A percentile compares a stretch with the other conserved stretches of the same genome.
Conservation (phyloP, 92 coral and sea anemone genomes). For the Phenganax marumi region DNA sequence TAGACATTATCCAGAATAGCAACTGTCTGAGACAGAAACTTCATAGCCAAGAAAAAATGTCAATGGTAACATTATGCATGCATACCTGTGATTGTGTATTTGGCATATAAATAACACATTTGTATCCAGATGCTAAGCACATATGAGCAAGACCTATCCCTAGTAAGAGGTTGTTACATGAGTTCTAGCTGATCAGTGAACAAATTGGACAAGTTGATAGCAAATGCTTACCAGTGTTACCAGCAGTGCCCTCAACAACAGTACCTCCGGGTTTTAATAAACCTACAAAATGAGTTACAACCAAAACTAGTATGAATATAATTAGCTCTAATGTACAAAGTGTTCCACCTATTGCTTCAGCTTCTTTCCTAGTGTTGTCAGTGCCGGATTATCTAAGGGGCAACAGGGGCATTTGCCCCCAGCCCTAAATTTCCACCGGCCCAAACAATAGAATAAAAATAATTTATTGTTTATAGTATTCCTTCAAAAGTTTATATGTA, state of each 20-base stretch:
- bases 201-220: background rate
- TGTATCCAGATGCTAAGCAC: conserved; percentile 93
- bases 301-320: no score
- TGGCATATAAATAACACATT: conserved; percentile 94
- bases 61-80: background rate
- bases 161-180: background rate
- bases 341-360: background rate
- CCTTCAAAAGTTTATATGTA: no score
- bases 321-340: no score
- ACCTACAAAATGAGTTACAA: conserved; percentile 35
- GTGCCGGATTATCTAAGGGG: no score
- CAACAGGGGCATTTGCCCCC: no score
- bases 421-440: no score
- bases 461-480: no score
- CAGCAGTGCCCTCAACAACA: conserved; percentile 97
- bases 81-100: conserved; percentile 90
- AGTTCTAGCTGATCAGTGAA: background rate
- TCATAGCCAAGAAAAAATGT: no score
- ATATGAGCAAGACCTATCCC: conserved; percentile 97
- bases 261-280: conserved; percentile 84
- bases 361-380: background rate
- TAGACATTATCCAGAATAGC: no score
- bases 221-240: conserved; percentile 75
- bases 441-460: no score
- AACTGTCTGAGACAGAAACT: no score